These are phyloP conservation scores for Macaria notata DNA, from an alignment of 2,888 invertebrate genomes.

Conservation along the genomic window DNA sequence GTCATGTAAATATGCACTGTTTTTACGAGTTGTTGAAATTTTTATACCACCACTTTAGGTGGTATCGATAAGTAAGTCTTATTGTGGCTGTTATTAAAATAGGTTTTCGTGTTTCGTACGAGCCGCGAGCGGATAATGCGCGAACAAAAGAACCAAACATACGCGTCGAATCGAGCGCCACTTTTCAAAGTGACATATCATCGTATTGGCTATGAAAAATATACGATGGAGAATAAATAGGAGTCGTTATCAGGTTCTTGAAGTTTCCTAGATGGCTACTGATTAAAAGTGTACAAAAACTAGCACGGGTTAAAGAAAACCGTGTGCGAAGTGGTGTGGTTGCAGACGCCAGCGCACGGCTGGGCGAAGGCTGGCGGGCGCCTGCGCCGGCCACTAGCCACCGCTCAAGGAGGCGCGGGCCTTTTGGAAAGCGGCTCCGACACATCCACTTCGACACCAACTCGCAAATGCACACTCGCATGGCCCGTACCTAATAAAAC, in stretches of 20 bases:
- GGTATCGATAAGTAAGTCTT: constrained; percentile 24
- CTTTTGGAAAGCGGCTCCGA: constrained; percentile 60
- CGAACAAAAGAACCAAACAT: constrained; percentile 74
- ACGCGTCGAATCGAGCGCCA: constrained; percentile 67
- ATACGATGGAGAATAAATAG: constrained; percentile 36
- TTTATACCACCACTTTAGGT: constrained; percentile 37
- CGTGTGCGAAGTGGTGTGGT: constrained; percentile 39
- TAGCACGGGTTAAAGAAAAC: constrained; percentile 40
- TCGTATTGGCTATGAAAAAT: constrained; percentile 41
- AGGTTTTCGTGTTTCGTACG: constrained; percentile 62
- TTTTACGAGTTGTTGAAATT: constrained; percentile 29
- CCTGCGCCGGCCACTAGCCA: constrained; percentile 26
- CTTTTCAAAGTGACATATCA: constrained; percentile 61
- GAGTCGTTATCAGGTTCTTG: constrained; percentile 34
- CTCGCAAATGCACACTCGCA: constrained; percentile 64
- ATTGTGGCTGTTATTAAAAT: constrained; percentile 50
- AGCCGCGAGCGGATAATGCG: constrained; percentile 58
- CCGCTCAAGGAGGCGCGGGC: constrained; percentile 49
- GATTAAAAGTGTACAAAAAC: constrained; percentile 69
- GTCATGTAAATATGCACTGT: constrained; percentile 2
- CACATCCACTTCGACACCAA: constrained; percentile 47
- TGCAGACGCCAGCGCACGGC: constrained; percentile 40
- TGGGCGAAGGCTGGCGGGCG: constrained; percentile 41
- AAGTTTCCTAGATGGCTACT: constrained; percentile 42
- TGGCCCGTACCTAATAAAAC: constrained; percentile 42